Conservation (phyloP, 2,113 vertebrate species). For the Platichthys stellatus region DNA sequence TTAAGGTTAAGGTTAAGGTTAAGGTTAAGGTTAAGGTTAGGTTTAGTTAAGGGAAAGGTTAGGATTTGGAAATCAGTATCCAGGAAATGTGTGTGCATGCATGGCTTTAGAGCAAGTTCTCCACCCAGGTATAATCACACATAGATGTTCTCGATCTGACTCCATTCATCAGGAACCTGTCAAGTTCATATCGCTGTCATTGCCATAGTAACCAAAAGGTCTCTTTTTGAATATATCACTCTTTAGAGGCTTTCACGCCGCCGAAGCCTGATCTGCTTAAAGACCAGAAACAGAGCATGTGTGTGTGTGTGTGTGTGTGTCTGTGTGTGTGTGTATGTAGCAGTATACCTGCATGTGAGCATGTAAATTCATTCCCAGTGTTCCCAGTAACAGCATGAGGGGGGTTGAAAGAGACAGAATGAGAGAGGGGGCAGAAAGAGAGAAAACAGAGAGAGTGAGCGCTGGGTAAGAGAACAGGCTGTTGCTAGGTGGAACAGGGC, state of each 20-base stretch:
- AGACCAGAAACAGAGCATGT: constrained; percentile 42
- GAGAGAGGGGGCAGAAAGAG: constrained; percentile 19
- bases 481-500: constrained; percentile 74
- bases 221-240: constrained; percentile 65
- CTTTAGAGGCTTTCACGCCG: constrained; percentile 54
- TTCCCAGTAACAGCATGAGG: constrained; percentile 59
- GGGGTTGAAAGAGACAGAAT: constrained; percentile 23
- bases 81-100: constrained; percentile 5
- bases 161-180: constrained; percentile 60
- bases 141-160: constrained; percentile 59
- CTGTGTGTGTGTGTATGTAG: constrained; percentile 9
- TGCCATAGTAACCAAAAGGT: constrained; percentile 78
- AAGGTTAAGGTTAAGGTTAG: too few species aligned
- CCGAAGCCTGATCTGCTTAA: constrained; percentile 55
- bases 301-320: neutral
- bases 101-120: constrained; percentile 52
- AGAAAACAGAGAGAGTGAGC: constrained; percentile 18
- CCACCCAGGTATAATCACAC: constrained; percentile 61
- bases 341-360: constrained; percentile 51
- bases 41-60: too few species aligned
- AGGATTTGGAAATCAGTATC: too few species aligned
- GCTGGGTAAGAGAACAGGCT: constrained; percentile 39
- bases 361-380: constrained; percentile 59
- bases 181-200: constrained; percentile 64
- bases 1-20: too few species aligned